Percentiles rank a stretch among this genome's conserved stretches.
Conservation (phyloP, 1,140 invertebrate genomes). For the Philopotamus ludificatus region DNA sequence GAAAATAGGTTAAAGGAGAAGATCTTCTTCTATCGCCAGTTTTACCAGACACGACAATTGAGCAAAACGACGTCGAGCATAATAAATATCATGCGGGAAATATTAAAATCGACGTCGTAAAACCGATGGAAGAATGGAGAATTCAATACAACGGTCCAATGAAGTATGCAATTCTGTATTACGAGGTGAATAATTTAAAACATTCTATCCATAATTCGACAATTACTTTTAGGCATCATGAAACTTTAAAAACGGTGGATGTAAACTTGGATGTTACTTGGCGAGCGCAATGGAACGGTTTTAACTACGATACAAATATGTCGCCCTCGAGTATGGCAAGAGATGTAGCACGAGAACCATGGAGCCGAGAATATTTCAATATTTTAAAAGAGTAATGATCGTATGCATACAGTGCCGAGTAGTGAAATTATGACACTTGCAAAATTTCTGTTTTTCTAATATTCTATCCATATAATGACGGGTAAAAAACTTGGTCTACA, state of each 20-base stretch:
- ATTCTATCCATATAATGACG: too few species aligned
- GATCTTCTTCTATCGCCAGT: conserved; percentile 62
- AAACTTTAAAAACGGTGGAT: conserved; percentile 45
- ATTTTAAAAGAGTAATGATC: conserved; percentile 62
- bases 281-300: conserved; percentile 54
- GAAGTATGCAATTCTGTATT: conserved; percentile 59
- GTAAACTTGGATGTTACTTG: conserved; percentile 57
- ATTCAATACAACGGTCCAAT: conserved; percentile 63
- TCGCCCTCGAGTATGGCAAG: conserved; percentile 58
- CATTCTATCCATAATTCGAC: too few species aligned
- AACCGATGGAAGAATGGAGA: conserved; percentile 67
- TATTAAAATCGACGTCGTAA: conserved; percentile 56
- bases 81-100: conserved; percentile 63
- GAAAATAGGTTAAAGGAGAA: conserved; percentile 54
- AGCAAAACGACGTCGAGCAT: conserved; percentile 52
- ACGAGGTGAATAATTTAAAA: conserved; percentile 6
- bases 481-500: too few species aligned
- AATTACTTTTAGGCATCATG: conserved; percentile 43
- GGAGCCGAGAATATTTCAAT: conserved; percentile 66
- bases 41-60: conserved; percentile 63
- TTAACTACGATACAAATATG: conserved; percentile 69
- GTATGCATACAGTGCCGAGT: too few species aligned
- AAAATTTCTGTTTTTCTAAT: too few species aligned
- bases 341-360: conserved; percentile 64
- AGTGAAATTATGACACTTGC: too few species aligned